Evolutionary conservation across 23 tunicate genomes (phyloP).

Genomic region (Diplosoma virens): DNA sequence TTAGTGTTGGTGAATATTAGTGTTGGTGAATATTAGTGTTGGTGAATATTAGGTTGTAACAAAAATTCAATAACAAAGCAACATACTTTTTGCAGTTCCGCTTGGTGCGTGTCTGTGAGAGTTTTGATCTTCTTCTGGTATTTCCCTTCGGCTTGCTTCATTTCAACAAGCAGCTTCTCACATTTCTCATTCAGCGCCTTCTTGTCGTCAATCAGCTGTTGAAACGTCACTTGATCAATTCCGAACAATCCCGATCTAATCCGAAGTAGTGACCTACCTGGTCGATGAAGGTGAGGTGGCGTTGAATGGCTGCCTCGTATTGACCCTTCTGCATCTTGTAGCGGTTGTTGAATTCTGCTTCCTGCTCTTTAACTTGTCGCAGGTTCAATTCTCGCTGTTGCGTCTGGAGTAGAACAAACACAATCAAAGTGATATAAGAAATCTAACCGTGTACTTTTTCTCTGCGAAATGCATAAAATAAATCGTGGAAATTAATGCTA

Average conservation of each 20-base stretch:
- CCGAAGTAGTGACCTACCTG: slow-evolving; percentile 58
- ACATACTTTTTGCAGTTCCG: slow-evolving; percentile 60
- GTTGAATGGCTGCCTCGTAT: slow-evolving; percentile 85
- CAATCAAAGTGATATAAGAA: neutral
- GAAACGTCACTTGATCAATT: neutral
- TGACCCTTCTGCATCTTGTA: slow-evolving; percentile 78
- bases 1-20: no score
- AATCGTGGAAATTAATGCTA: no score
- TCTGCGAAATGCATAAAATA: no score
- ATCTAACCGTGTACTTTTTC: no score
- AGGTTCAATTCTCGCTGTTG: slow-evolving; percentile 57
- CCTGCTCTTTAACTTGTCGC: slow-evolving; percentile 60
- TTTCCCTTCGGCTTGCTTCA: slow-evolving; percentile 61
- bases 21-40: no score
- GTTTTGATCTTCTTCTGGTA: slow-evolving; percentile 68
- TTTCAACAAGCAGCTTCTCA: slow-evolving; percentile 59
- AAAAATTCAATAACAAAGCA: no score
- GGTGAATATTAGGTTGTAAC: no score
- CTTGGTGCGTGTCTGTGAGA: slow-evolving; percentile 51
- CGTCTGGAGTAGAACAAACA: neutral
- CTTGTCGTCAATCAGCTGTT: slow-evolving; percentile 92
- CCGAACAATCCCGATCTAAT: no score
- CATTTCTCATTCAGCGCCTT: slow-evolving; percentile 70
- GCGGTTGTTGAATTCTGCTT: slow-evolving; percentile 53
- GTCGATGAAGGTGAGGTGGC: slow-evolving; percentile 84